These are phyloP conservation scores for Quiscalus mexicanus DNA, from an alignment of 2,113 vertebrate species.

Conservation along the genomic window DNA sequence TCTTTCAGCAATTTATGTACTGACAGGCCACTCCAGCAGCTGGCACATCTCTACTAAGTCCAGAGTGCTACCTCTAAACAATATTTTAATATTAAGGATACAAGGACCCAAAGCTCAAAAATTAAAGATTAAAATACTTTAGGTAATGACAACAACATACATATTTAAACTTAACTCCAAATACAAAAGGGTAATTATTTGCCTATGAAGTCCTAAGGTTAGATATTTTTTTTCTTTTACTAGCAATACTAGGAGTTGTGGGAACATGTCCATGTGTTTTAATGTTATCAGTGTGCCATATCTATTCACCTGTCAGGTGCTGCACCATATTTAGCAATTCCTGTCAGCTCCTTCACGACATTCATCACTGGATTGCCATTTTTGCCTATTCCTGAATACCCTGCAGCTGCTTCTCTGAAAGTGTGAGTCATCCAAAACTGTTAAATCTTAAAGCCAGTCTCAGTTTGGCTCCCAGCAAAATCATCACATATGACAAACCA, in stretches of 20 bases:
- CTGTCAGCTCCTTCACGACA: fast-evolving
- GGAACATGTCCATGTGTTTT: neutral
- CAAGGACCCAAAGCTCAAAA: neutral
- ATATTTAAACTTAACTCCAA: neutral
- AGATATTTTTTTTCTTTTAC: neutral
- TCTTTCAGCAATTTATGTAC: neutral
- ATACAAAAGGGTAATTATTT: neutral
- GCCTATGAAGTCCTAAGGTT: neutral
- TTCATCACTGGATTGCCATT: neutral
- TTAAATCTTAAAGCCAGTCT: conserved; percentile 12
- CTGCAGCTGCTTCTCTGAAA: conserved; percentile 37
- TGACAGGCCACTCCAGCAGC: neutral
- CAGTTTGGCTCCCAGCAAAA: conserved; percentile 2
- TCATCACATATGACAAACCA: conserved; percentile 2
- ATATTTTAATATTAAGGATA: neutral
- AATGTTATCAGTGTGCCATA: neutral
- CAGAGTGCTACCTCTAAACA: neutral
- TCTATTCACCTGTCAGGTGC: neutral
- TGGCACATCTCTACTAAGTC: neutral
- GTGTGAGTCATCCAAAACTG: conserved; percentile 21
- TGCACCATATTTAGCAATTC: conserved; percentile 5
- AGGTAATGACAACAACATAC: neutral
- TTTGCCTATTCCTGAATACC: neutral
- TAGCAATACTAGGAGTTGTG: neutral
- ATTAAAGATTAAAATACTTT: neutral